phyloP scores from a whole-genome alignment of 2,113 vertebrate genomes.

The Lethenteron reissneri region DNA sequence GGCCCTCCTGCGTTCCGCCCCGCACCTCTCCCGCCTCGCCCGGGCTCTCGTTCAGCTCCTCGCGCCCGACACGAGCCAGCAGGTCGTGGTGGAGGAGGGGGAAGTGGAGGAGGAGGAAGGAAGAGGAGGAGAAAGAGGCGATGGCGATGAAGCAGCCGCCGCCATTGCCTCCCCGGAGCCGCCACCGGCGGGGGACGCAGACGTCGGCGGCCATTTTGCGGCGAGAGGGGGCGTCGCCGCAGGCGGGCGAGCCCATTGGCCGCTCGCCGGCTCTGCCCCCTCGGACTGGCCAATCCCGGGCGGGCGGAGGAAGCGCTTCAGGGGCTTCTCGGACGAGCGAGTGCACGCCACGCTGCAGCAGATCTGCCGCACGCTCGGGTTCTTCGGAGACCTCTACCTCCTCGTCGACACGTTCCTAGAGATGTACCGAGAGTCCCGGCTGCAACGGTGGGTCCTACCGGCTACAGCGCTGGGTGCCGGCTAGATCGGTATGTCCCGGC shows the following conservation, averaged over 20 bases:
- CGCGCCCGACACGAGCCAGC: slow-evolving; percentile 48
- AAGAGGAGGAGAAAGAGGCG: no score
- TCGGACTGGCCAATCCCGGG: not conserved
- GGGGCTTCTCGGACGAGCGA: slow-evolving; percentile 50
- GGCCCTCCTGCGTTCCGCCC: slow-evolving; percentile 35
- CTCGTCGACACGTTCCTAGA: slow-evolving; percentile 64
- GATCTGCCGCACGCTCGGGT: slow-evolving; percentile 54
- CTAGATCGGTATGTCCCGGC: no score
- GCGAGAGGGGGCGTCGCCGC: no score
- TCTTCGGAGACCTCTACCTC: slow-evolving; percentile 55
- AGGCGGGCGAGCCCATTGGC: no score
- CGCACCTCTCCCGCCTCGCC: slow-evolving; percentile 60
- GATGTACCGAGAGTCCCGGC: slow-evolving; percentile 36
- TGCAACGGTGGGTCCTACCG: not conserved
- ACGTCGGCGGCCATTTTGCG: not conserved
- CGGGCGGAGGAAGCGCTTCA: slow-evolving; percentile 34
- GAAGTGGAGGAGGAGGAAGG: slow-evolving; percentile 9
- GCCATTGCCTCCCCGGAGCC: no score
- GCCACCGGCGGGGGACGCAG: no score
- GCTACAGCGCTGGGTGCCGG: no score
- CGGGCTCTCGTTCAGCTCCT: slow-evolving; percentile 63
- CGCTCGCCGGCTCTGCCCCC: accelerated
- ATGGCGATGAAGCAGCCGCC: no score
- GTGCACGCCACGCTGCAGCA: slow-evolving; percentile 40
- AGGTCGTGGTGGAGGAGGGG: slow-evolving; percentile 54